Conservation (phyloP, 2,888 invertebrate species). For the Dryococelus australis region DNA sequence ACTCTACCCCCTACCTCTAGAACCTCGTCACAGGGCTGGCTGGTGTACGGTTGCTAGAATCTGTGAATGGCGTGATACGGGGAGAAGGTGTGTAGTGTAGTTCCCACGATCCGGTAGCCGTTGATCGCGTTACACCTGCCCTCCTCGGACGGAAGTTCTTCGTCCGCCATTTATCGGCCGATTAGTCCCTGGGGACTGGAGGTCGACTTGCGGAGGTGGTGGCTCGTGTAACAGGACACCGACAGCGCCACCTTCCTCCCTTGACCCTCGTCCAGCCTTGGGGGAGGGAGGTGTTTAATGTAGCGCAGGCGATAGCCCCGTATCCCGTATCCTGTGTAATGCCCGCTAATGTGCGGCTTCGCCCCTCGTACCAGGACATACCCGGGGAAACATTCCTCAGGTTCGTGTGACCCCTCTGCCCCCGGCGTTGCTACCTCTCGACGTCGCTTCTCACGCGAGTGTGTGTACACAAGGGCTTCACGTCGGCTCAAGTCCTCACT, state of each 20-base stretch:
- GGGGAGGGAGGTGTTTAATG: background rate
- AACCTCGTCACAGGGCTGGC: too few relatives aligned
- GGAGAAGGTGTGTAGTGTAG: too few relatives aligned
- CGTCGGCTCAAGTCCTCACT: too few relatives aligned
- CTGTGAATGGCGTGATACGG: too few relatives aligned
- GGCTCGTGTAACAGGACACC: background rate
- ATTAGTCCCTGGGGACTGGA: background rate
- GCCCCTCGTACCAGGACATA: background rate
- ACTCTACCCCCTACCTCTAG: too few relatives aligned
- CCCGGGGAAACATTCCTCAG: background rate
- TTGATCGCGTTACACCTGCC: background rate
- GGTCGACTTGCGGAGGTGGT: background rate
- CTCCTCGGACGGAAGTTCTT: background rate
- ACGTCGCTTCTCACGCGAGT: background rate
- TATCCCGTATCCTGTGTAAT: background rate
- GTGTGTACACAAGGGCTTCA: background rate
- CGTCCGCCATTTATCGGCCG: constrained; percentile 2
- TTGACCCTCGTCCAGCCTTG: too few relatives aligned
- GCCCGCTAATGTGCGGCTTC: background rate
- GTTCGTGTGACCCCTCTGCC: background rate
- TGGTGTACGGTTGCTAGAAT: too few relatives aligned
- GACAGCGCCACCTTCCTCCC: background rate
- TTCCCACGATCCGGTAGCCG: too few relatives aligned
- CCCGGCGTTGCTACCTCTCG: background rate
- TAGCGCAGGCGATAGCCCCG: background rate